Evolutionary conservation across 2,888 invertebrate species (phyloP), one percentile per base, ranked within the genome.

Genomic region (Drosophila setosimentum): DNA sequence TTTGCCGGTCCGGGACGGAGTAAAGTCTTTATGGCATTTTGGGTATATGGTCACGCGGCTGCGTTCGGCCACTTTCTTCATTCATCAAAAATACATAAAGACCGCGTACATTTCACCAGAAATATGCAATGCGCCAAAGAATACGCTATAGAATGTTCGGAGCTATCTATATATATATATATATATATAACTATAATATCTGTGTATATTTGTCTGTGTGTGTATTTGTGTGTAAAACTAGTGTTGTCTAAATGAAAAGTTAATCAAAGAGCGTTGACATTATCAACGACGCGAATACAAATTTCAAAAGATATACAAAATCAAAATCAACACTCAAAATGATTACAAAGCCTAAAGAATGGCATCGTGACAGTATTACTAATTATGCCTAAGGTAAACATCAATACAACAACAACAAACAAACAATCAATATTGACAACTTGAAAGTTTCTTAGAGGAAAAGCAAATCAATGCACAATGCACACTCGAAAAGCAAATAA

Each of bases 31-130:
- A 70, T 77, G 67, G 71, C 59, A 57, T 65, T 62, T 70, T 64
- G 68, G 66, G 64, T 71, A 67, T 68, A 69, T 83, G 76, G 81
- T 86, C 87, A 89, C 74, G 77, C 69, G 71, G 60, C 68, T 67
- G 51, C 55, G 61, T 75, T 67, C 59, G 27, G 62, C 45, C 76
- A 76, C 84, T 84, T 89, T 89, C 84, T 83, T 85, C 66, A 71
- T 73, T 89, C 73, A 87, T 89, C 84, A 81, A 83, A 85, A 81
- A 78, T 72, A 78, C 78, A 84, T 89, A 87, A 84, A 89, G 73
- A 54, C 65, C 51, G 29, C 51, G 45, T 21, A 65, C 81, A 89
- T 84, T 84, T 84, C 89, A 87, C 84, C 69, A 81, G 50, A 86
- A 88, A 77, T 72, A 79, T 73, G 53, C 68, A 76, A 59, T 58